Evolutionary conservation across 2,797 vertebrate genomes (phyloP).

Genomic region (Protonibea diacanthus): DNA sequence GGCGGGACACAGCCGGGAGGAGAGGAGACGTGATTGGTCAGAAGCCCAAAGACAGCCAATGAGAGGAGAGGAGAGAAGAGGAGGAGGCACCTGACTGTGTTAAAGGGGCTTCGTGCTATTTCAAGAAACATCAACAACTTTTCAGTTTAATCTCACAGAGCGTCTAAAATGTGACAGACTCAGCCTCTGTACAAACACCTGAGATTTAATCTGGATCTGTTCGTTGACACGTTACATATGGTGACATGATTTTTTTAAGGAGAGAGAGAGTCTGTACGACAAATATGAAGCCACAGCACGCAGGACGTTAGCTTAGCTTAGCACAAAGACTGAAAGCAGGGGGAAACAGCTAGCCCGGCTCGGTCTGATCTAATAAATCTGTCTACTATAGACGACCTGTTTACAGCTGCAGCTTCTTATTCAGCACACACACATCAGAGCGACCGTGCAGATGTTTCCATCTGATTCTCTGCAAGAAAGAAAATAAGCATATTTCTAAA

Average conservation of each 20-base stretch:
- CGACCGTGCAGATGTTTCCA: too few species aligned
- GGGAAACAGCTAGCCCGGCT: neutral
- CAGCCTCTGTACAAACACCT: too few species aligned
- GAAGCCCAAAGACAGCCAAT: constrained; percentile 51
- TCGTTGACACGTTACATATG: too few species aligned
- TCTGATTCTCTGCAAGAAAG: too few species aligned
- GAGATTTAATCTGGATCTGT: too few species aligned
- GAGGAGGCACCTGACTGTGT: constrained; percentile 35
- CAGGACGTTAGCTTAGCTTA: neutral
- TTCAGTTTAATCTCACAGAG: neutral
- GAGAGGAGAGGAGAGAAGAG: neutral
- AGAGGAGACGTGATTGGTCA: constrained; percentile 8
- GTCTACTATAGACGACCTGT: too few species aligned
- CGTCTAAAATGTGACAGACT: neutral
- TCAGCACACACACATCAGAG: too few species aligned
- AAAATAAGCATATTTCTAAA: too few species aligned
- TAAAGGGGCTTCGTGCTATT: constrained; percentile 26
- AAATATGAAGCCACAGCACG: neutral
- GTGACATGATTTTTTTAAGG: too few species aligned
- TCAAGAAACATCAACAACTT: neutral
- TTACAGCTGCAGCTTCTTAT: too few species aligned
- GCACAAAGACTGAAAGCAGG: neutral
- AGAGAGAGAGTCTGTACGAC: neutral
- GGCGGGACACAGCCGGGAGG: neutral
- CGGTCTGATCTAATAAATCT: neutral